These are phyloP conservation scores for Pipistrellus pygmaeus DNA, from an alignment of 2,797 vertebrate genomes.

Conservation along the genomic window DNA sequence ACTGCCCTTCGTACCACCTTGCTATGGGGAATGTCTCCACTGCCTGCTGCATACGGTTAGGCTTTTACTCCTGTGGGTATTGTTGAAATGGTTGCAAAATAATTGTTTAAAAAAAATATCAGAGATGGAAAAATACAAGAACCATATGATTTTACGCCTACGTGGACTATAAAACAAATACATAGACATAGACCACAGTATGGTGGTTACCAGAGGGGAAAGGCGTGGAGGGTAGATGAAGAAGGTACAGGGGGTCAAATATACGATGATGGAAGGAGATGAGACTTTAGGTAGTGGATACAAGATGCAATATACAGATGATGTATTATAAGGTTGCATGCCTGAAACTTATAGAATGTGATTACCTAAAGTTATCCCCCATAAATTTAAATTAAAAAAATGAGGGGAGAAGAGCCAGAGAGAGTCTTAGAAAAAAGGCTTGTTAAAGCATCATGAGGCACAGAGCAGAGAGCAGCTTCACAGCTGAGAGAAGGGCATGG, in stretches of 20 bases:
- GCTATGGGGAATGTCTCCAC: neutral
- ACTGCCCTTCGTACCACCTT: slow-evolving; percentile 27
- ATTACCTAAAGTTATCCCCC: neutral
- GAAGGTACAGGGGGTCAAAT: neutral
- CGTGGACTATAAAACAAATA: neutral
- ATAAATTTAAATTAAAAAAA: neutral
- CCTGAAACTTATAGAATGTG: neutral
- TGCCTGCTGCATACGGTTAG: neutral
- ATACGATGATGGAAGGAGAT: neutral
- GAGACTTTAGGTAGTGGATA: neutral
- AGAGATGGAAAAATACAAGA: neutral
- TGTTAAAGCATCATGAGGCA: neutral
- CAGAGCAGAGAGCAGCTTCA: neutral
- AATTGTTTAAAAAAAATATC: neutral
- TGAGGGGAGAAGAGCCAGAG: neutral
- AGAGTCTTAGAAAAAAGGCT: neutral
- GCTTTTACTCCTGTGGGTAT: slow-evolving; percentile 23
- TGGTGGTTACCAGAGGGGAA: neutral
- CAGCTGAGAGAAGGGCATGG: neutral
- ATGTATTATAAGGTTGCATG: neutral
- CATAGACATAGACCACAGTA: neutral
- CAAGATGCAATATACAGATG: neutral
- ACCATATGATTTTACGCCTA: neutral
- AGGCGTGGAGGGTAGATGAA: neutral
- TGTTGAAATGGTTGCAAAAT: neutral